Base-by-base conservation (phyloP, 2,797 vertebrate genomes). In the Otolemur crassicaudatus region DNA sequence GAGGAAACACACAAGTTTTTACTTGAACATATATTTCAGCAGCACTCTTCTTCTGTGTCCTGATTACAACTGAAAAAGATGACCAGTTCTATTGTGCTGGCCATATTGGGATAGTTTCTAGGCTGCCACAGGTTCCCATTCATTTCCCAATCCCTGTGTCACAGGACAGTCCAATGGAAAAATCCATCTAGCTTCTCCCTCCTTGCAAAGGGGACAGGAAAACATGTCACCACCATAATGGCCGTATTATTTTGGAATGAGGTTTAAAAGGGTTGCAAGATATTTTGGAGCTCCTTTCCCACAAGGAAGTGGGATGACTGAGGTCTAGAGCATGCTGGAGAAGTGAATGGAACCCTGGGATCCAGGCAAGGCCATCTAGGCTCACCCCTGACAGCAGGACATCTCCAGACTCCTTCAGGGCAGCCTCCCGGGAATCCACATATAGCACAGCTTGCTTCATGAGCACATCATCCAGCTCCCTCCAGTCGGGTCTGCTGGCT, bases 401-500 rank as follows among this genome's bases (percentile, higher is more conserved):
- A 34, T 99, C 99, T 87, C 99, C 99, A 0, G 99, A 99, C 98
- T 99, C 99, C 0, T 95, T 90, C 56, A 98, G 92, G 1, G 99
- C 99, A 13, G 99, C 99, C 29, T 99, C 99, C 97, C 98, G 99
- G 97, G 99, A 99, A 98, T 99, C 99, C 61, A 98, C 99, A 4
- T 99, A 99, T 63, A 99, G 98, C 95, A 99, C 98, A 0, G 99
- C 99, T 46, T 98, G 98, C 97, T 98, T 99, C 99, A 99, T 99
- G 97, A 99, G 80, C 10, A 87, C 97, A 17, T 99, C 99, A 0
- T 99, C 99, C 98, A 99, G 97, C 79, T 99, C 99, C 91, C 99
- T 98, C 99, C 99, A 99, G 98, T 99, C 97, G 1, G 99, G 99
- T 91, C 99, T 99, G 97, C 99, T 99, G 8, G 99, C 99, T 46